These are phyloP conservation scores for Antechinus stuartii DNA, from an alignment of 2,113 vertebrate species.

Conservation along the genomic window DNA sequence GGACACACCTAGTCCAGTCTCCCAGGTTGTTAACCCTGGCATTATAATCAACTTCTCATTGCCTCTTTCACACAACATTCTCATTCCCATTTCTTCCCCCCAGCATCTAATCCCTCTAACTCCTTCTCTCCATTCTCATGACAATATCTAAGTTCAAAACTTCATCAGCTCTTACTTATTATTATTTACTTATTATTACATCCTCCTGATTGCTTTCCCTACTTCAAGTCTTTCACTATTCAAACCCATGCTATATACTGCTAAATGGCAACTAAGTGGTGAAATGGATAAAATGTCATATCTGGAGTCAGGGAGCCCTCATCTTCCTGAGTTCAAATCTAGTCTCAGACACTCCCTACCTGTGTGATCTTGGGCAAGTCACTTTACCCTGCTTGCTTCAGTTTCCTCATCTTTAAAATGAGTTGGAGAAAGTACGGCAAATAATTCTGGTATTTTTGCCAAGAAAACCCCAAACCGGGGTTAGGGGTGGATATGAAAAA, in stretches of 20 bases:
- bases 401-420: too few relatives aligned
- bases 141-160: not conserved
- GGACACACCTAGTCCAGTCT: not conserved
- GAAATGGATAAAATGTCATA: too few relatives aligned
- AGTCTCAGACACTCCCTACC: too few relatives aligned
- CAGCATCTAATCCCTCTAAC: not conserved
- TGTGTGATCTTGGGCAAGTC: too few relatives aligned
- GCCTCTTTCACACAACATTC: not conserved
- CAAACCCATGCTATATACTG: not conserved
- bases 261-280: not conserved
- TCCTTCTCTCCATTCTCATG: not conserved
- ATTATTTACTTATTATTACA: not conserved
- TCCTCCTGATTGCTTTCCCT: not conserved
- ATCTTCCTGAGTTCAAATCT: too few relatives aligned
- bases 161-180: not conserved
- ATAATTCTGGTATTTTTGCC: too few relatives aligned
- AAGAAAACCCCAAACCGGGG: too few relatives aligned
- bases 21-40: not conserved
- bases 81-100: not conserved
- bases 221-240: not conserved
- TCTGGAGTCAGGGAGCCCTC: too few relatives aligned
- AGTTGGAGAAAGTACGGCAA: too few relatives aligned
- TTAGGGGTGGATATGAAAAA: too few relatives aligned
- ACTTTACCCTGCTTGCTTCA: too few relatives aligned
- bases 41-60: not conserved